Evolutionary conservation across 2,797 vertebrate genomes (phyloP), one percentile per base, ranked within the genome.

Genomic region (Chaetophractus vellerosus): DNA sequence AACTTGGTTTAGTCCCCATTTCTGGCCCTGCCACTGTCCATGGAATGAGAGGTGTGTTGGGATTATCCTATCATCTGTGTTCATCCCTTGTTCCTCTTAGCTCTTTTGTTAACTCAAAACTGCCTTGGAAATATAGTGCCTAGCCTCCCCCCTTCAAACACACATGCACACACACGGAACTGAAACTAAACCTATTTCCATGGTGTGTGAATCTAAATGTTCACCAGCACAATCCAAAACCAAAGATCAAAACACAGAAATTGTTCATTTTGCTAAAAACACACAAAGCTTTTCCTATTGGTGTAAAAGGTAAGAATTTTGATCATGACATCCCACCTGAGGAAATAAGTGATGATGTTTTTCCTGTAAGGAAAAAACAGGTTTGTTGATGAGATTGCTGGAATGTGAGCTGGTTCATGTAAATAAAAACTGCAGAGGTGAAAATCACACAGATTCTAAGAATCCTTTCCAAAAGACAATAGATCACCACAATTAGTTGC

Each of bases 391-490:
- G 23, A 71, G 23, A 75, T 69, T 80, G 23, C 80, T 55, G 45
- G 36, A 26, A 33, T 36, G 24, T 82, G 41, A 86, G 18, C 66
- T 84, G 57, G 6, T 26, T 88, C 19, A 33, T 50, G 84, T 45
- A 75, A 85, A 86, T 90, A 94, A 81, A 55, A 48, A 28, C 23
- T 48, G 86, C 41, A 78, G 12, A 57, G 2, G 8, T 80, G 6
- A 83, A 69, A 93, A 84, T 88, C 66, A 90, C 16, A 45, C 1
- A 83, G 48, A 41, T 87, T 74, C 72, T 79, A 91, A 91, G 74
- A 93, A 45, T 80, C 16, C 55, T 90, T 93, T 68, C 59, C 55
- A 88, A 80, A 91, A 88, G 55, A 50, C 89, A 90, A 26, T 21
- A 33, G 26, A 45, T 21, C 81, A 79, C 55, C 45, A 63, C 7